Evolutionary conservation across 2,113 vertebrate genomes (phyloP).

Genomic region (Barbus barbus): DNA sequence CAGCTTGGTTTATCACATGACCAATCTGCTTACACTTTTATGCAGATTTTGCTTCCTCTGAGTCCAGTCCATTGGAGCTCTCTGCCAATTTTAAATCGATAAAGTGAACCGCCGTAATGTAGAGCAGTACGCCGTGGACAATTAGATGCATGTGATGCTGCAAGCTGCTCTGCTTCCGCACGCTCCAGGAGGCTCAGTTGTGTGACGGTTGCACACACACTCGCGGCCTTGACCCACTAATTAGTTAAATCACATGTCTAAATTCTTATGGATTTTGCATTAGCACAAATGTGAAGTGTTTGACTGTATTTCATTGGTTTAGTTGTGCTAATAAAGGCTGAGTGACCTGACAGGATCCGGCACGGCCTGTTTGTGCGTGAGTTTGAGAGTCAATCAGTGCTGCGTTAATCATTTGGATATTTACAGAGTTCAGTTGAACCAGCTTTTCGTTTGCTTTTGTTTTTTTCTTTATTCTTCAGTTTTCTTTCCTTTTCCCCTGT

Average conservation of each 20-base stretch:
- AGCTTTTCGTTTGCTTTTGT: background rate
- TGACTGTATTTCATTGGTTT: background rate
- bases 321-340: background rate
- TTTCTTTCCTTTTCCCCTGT: background rate
- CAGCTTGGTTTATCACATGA: background rate
- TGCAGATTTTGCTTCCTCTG: background rate
- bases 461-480: background rate
- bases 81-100: slow-evolving; percentile 26
- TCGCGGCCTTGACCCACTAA: background rate
- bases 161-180: background rate
- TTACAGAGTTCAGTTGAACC: background rate
- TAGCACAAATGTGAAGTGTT: slow-evolving; percentile 13
- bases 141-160: slow-evolving; percentile 12
- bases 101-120: background rate
- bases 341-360: slow-evolving; percentile 24
- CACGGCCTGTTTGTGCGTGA: too few species aligned
- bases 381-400: background rate
- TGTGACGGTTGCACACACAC: background rate
- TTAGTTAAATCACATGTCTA: slow-evolving; percentile 17
- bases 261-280: slow-evolving; percentile 16
- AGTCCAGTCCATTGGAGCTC: background rate
- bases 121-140: background rate
- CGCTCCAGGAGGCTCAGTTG: background rate
- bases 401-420: background rate
- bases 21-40: background rate